Evolutionary conservation across 2,113 vertebrate species (phyloP).

Genomic region (Cyprinodon variegatus): DNA sequence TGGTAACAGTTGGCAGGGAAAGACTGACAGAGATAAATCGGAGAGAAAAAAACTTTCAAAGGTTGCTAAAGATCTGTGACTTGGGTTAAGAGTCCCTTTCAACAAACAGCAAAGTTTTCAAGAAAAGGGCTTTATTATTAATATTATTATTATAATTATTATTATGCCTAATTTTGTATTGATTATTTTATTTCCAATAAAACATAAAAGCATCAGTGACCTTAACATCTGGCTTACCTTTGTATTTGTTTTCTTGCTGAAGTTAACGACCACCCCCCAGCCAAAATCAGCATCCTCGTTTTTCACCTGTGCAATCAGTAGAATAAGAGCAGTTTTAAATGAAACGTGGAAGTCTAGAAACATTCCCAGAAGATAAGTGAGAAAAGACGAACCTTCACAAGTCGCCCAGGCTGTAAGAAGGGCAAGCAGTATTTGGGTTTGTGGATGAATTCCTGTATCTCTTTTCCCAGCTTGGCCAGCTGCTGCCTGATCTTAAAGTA

Average conservation of each 20-base stretch:
- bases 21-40: background rate
- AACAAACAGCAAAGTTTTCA: background rate
- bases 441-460: constrained; percentile 94
- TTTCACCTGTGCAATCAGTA: constrained; percentile 83
- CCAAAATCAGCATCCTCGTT: constrained; percentile 93
- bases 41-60: background rate
- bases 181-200: background rate
- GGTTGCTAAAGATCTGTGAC: background rate
- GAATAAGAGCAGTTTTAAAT: background rate
- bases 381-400: constrained; percentile 87
- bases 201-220: background rate
- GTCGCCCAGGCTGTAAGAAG: constrained; percentile 93
- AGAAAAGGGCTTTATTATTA: background rate
- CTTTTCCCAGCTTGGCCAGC: constrained; percentile 91
- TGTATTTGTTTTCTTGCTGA: constrained; percentile 93
- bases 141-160: no score
- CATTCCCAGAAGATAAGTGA: background rate
- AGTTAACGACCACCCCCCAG: constrained; percentile 98
- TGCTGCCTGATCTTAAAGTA: constrained; percentile 98
- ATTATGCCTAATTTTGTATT: background rate
- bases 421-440: constrained; percentile 97
- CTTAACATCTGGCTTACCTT: constrained; percentile 81
- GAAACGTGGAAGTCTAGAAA: background rate
- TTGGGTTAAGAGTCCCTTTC: background rate
- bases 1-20: background rate